Base-by-base conservation (phyloP, 2,113 vertebrate genomes). In the Rhinichthys klamathensis region DNA sequence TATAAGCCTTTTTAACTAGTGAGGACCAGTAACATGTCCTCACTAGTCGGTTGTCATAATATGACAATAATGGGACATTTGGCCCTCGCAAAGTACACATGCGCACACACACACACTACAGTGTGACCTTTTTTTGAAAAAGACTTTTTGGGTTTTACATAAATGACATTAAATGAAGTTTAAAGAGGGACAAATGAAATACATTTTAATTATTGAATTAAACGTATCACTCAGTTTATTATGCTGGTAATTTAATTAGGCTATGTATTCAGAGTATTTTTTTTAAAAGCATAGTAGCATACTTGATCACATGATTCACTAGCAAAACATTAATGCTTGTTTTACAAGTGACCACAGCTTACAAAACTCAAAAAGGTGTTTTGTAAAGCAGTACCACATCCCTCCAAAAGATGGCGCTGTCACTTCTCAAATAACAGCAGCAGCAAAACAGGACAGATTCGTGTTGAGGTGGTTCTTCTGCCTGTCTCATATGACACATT, bases 391-490 rank as follows among this genome's bases (percentile, higher is more conserved):
- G 11, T 72, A 35, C 38, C 49, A 21, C 15, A 16, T 25, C 35
- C 0, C 0, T 85, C 87, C 94, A 93, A 83, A 75, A 93, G 94
- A 84, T 90, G 94, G 92, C 91, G 76, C 49, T 86, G 77, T 81
- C 44, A 86, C 84, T 75, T 89, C 77, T 67, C 1, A 74, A 11
- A 81, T 74, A 86, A 12, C 44, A 0, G 1, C 23, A 4, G 27
- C 18, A 30, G 27, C 6, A 49, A 58, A 56, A 46, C 54, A 78
- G 61, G 56, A 41, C 60, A 35, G 27, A 69, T 5, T 9, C 1
- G 35, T 8, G 8, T 23, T 79, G n/a, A 46, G n/a, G 74, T 76
- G 25, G 15, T 54, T 80, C 25, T 54, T 80, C 25, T 7, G 56
- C 30, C 58, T 46, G 78, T 80, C 30, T 79, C 10, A 11, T 25